These are phyloP conservation scores for Melanchra persicariae DNA, from an alignment of 2,888 invertebrate genomes.

Conservation along the genomic window DNA sequence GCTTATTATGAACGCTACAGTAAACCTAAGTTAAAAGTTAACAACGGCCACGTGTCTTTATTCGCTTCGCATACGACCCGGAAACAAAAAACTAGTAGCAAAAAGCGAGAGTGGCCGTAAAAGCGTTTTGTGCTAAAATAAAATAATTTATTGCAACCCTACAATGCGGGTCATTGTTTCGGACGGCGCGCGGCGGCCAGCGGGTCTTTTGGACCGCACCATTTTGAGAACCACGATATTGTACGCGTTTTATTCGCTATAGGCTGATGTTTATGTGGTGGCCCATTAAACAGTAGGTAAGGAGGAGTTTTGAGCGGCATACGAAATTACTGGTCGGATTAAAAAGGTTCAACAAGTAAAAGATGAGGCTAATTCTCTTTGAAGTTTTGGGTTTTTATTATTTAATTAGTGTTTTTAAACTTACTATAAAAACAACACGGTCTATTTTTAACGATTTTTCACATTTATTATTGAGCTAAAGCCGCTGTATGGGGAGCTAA, in stretches of 20 bases:
- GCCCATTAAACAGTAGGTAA: slow-evolving; percentile 31
- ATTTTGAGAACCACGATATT: slow-evolving; percentile 74
- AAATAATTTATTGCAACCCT: slow-evolving; percentile 82
- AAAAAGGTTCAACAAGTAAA: background rate
- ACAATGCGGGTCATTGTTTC: slow-evolving; percentile 75
- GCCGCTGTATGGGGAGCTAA: background rate
- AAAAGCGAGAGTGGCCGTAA: slow-evolving; percentile 83
- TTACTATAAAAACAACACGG: background rate
- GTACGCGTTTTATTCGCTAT: slow-evolving; percentile 66
- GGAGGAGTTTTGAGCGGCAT: slow-evolving; percentile 3
- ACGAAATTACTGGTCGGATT: background rate
- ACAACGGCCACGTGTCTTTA: slow-evolving; percentile 85
- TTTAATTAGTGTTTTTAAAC: background rate
- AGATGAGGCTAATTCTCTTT: too few species aligned
- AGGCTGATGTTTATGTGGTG: slow-evolving; percentile 56
- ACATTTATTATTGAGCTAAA: background rate
- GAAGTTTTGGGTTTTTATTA: background rate
- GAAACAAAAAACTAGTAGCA: slow-evolving; percentile 83
- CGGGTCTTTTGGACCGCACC: slow-evolving; percentile 65
- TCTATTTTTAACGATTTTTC: slow-evolving; percentile 1
- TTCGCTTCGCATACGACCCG: slow-evolving; percentile 74
- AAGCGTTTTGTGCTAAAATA: slow-evolving; percentile 78
- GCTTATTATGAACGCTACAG: slow-evolving; percentile 47
- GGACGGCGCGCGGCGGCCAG: slow-evolving; percentile 52
- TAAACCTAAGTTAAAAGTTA: slow-evolving; percentile 68